Conservation (phyloP, 2,797 vertebrate genomes). For the Vespertilio murinus region DNA sequence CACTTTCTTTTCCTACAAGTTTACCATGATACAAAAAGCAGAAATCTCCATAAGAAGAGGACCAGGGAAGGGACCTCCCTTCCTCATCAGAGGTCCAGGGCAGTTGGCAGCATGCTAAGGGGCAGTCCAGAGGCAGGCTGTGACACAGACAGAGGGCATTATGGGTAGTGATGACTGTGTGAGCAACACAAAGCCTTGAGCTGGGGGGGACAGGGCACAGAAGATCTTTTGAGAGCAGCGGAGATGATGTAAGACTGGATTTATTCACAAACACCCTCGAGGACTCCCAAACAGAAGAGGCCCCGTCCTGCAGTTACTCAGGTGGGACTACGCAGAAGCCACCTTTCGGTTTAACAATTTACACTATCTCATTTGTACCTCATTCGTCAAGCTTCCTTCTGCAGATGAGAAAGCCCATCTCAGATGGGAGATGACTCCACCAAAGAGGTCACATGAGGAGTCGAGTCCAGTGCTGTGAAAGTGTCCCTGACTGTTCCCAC, state of each 20-base stretch:
- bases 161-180: neutral
- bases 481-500: neutral
- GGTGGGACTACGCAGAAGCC: neutral
- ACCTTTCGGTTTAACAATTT: neutral
- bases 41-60: neutral
- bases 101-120: neutral
- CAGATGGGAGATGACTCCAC: neutral
- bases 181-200: neutral
- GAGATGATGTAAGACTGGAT: neutral
- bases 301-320: neutral
- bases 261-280: neutral
- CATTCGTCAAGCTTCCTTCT: neutral
- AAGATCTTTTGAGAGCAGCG: neutral
- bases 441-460: neutral
- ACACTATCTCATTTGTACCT: neutral
- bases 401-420: constrained; percentile 2
- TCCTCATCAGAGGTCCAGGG: neutral
- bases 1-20: neutral
- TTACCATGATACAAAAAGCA: neutral
- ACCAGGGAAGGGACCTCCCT: neutral
- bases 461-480: neutral
- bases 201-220: neutral
- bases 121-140: neutral
- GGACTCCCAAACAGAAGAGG: neutral
- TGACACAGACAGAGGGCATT: neutral